These are phyloP conservation scores for Drosophila santomea DNA, from an alignment of 1,140 invertebrate species.

Conservation along the genomic window DNA sequence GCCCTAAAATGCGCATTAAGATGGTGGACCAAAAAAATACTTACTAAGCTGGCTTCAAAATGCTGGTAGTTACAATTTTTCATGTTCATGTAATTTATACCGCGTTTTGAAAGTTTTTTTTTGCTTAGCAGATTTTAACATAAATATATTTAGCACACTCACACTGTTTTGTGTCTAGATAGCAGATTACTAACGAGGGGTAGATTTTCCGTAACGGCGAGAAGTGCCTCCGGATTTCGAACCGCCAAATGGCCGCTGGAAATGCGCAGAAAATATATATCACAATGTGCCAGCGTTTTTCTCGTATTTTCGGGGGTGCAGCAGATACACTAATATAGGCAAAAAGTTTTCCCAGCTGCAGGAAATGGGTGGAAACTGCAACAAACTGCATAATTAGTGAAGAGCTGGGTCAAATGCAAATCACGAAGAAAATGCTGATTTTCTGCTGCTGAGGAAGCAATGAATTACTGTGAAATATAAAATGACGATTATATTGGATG, in stretches of 20 bases:
- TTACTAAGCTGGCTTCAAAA: background rate
- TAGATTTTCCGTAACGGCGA: constrained; percentile 38
- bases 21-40: constrained; percentile 29
- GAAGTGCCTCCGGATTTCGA: constrained; percentile 20
- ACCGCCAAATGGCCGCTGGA: constrained; percentile 16
- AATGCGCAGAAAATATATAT: constrained; percentile 53
- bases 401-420: constrained; percentile 56
- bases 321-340: constrained; percentile 43
- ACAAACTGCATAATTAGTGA: constrained; percentile 63
- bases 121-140: no score
- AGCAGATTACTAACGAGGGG: background rate
- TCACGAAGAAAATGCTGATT: constrained; percentile 30
- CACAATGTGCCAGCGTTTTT: constrained; percentile 43
- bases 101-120: no score
- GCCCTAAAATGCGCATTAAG: constrained; percentile 50
- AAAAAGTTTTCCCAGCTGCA: constrained; percentile 39
- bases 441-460: constrained; percentile 11
- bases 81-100: no score
- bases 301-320: constrained; percentile 21
- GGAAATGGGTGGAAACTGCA: constrained; percentile 9
- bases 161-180: background rate
- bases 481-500: constrained; percentile 20
- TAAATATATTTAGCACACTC: no score
- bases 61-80: no score
- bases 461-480: constrained; percentile 45